Base-by-base conservation (phyloP, 2,113 vertebrate genomes). In the Pyxicephalus adspersus region DNA sequence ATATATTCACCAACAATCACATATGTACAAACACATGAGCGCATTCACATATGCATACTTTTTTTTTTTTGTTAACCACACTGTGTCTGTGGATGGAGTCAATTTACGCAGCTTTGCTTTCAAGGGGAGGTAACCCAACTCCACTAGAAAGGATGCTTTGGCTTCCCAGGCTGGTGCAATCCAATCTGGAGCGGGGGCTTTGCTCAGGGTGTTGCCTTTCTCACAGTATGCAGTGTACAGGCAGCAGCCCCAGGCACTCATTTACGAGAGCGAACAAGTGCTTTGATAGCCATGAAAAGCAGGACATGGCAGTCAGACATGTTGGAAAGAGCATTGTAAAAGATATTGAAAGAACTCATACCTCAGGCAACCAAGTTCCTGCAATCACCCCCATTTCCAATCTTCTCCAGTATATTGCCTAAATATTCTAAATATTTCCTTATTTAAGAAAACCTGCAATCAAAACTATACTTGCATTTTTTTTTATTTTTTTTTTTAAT, bases 81-180 rank as follows among this genome's bases (percentile, higher is more conserved):
- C 66, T 70, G 80, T 81, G 80, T 81, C 80, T 81, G 61, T 81
- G 74, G 38, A 60, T 74, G 80, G 80, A 81, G 80, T 81, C 80
- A 74, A 74, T 81, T 81, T 74, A 81, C 80, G 58, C 61, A 54
- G 60, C 80, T 81, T 72, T 66, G 70, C 80, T 81, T 81, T 82
- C 80, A 82, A 82, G 71, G 72, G 80, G 70, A 58, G 80, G 80
- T 75, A 82, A 82, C 80, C n/a, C 11, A 57, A 82, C 61, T 64
- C 80, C 63, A 82, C 80, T 82, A 82, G 50, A 82, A 82, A 82
- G 80, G 80, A 82, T 82, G 80, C 80, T 82, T 82, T 82, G 70
- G 70, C 80, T 75, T 82, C 80, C 71, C 80, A 82, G 80, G 80
- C 70, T 66, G 34, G 60, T 82, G 80, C 80, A 82, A 82, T 74